Evolutionary conservation across 2,888 invertebrate species (phyloP).

Genomic region (Synergus japonicus): DNA sequence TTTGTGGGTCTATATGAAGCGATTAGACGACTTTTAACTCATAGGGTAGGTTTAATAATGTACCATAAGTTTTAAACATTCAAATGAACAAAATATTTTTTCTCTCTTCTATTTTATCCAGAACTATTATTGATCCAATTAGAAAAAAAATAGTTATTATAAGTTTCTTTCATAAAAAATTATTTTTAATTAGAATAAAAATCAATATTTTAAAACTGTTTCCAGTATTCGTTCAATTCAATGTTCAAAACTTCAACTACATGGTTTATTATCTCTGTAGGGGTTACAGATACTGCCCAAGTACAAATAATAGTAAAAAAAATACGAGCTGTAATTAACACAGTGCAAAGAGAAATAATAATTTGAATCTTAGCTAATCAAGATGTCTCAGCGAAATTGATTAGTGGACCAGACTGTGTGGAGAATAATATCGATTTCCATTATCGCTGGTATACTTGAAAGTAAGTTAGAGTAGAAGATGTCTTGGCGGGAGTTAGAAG

Average conservation of each 20-base stretch:
- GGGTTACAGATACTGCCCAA: background rate
- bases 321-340: background rate
- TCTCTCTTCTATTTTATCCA: no score
- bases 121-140: no score
- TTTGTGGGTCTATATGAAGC: slow-evolving; percentile 35
- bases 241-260: no score
- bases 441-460: background rate
- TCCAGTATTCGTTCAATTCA: no score
- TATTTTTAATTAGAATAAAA: no score
- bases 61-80: no score
- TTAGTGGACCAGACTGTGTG: slow-evolving; percentile 4
- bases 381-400: slow-evolving; percentile 11
- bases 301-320: background rate
- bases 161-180: no score
- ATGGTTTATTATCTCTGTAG: no score
- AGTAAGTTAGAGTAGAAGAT: slow-evolving; percentile 27
- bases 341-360: slow-evolving; percentile 35
- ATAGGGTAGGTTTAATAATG: background rate
- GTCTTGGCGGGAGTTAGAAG: slow-evolving; percentile 5
- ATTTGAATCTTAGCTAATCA: slow-evolving; percentile 27
- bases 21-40: background rate
- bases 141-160: no score
- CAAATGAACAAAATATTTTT: no score
- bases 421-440: slow-evolving; percentile 26
- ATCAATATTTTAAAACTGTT: no score